These are phyloP conservation scores for Tanytarsus gracilentus DNA, from an alignment of 2,888 invertebrate genomes.

Conservation along the genomic window DNA sequence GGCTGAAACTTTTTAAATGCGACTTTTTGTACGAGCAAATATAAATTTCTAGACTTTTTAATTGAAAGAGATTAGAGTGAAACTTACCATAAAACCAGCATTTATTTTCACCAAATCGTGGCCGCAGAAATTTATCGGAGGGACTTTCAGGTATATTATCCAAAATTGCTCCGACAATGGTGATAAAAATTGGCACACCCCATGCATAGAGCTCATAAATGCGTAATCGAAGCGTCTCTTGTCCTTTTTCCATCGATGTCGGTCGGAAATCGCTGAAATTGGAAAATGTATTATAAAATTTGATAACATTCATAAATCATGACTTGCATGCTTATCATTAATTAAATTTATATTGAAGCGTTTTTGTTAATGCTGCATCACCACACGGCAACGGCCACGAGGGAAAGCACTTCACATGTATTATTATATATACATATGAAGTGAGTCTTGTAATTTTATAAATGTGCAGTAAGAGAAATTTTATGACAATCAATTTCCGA, in stretches of 20 bases:
- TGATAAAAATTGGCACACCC: conserved; percentile 71
- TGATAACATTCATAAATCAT: conserved; percentile 20
- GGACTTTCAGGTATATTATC: conserved; percentile 56
- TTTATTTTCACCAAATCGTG: conserved; percentile 65
- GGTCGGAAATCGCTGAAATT: conserved; percentile 68
- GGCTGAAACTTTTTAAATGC: not conserved
- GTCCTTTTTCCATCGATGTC: conserved; percentile 73
- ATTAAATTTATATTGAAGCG: conserved; percentile 10
- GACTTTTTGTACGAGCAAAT: not conserved
- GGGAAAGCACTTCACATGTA: no score
- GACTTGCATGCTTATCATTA: conserved; percentile 17
- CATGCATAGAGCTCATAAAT: conserved; percentile 77
- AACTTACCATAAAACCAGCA: conserved; percentile 77
- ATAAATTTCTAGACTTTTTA: no score
- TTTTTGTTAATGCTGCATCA: not conserved
- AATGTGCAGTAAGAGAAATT: no score
- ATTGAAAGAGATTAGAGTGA: conserved; percentile 13
- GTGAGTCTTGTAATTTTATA: conserved; percentile 26
- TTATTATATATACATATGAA: no score
- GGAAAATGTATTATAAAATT: not conserved
- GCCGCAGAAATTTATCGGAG: conserved; percentile 55
- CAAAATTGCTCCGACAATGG: conserved; percentile 62
- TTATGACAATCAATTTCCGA: conserved; percentile 29
- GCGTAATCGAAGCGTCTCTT: conserved; percentile 69
- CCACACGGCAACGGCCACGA: no score